Evolutionary conservation across 2,113 vertebrate species (phyloP).

Genomic region (Erpornis zantholeuca): DNA sequence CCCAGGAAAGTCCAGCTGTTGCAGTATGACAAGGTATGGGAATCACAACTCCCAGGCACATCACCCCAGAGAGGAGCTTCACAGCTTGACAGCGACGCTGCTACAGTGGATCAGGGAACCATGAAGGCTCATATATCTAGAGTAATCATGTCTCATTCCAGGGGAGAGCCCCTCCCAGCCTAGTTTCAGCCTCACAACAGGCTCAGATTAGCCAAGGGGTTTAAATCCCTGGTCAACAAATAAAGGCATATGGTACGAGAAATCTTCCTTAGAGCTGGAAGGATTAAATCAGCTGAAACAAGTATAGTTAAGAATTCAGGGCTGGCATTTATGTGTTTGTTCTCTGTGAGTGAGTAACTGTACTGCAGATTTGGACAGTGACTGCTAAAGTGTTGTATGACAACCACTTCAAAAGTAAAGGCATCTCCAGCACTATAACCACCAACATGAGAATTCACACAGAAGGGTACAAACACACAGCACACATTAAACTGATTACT

Average conservation of each 20-base stretch:
- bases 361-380: neutral
- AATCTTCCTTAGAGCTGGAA: neutral
- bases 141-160: neutral
- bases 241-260: conserved; percentile 29
- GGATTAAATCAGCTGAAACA: neutral
- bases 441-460: neutral
- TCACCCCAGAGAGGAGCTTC: neutral
- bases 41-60: neutral
- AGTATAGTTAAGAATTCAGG: neutral
- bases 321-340: neutral
- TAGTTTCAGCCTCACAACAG: neutral
- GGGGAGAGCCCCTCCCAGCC: neutral
- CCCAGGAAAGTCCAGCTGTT: neutral
- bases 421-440: neutral
- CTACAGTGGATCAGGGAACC: neutral
- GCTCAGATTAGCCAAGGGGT: neutral
- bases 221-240: conserved; percentile 1
- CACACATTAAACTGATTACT: fast-evolving
- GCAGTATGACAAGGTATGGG: neutral
- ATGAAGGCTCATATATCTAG: neutral
- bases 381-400: neutral
- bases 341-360: neutral
- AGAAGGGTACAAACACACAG: neutral
- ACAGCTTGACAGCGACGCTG: neutral
- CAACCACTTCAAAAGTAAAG: neutral